Base-by-base conservation (phyloP, 2,888 invertebrate genomes). In the Chymomyza procnemis region DNA sequence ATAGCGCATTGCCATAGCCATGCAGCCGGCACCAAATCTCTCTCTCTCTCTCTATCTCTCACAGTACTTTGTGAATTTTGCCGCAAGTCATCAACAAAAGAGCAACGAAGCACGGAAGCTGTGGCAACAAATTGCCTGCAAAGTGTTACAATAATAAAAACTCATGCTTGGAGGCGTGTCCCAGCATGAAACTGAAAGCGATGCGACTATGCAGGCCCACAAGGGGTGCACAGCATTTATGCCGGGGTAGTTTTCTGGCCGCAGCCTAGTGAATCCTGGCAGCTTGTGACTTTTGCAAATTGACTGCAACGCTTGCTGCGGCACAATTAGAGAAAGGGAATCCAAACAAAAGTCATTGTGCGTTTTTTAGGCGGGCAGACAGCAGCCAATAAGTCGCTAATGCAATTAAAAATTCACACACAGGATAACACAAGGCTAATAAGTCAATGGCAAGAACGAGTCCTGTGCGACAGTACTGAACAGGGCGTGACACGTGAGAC, bases 401-500 rank as follows among this genome's bases (percentile, higher is more conserved):
- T 85, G 87, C 83, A 84, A 84, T 84, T 87, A 87, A 76, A 80
- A 87, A 79, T 73, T 74, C 78, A 74, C 84, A 82, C 76, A 76
- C 64, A 71, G 30, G 26, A 61, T 26, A 26, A 26, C 58, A 19
- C 48, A 8, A 8, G 74, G 79, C 88, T 79, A 88, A 89, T 89
- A 89, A 87, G 83, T 88, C 79, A 84, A n/a, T n/a, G n/a, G 73
- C 66, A 73, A 21, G 19, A 12, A 54, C 18, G 21, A 21, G 52
- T 22, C 19, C 52, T 41, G 34, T 41, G 46, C 58, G 56, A 47
- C 26, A 16, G 19, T 57, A 46, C 58, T 66, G 61, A 64, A 79
- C 80, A 79, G 90, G 89, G 89, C 89, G 89, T 89, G 89, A 89
- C 89, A 80, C 88, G 81, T 85, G 85, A 87, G 85, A 88, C 89